Percentiles rank a stretch among this genome's conserved stretches.
Conservation (phyloP, 2,888 invertebrate species). For the Fragum sueziense region DNA sequence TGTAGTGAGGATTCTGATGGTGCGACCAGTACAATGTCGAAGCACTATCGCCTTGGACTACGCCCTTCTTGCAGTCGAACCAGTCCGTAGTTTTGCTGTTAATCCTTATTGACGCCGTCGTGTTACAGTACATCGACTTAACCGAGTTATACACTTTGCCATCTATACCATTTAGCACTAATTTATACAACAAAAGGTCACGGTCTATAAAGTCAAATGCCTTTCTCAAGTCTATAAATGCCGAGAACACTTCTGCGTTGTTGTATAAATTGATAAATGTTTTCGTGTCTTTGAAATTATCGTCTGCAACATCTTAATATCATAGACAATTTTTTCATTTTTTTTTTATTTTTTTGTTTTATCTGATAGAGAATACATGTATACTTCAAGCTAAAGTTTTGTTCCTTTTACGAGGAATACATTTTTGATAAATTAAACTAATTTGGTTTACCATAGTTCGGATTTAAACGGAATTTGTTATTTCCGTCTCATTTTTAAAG, state of each 20-base stretch:
- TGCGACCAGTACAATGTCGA: slow-evolving; percentile 38
- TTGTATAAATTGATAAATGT: too few species aligned
- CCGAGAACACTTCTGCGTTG: slow-evolving; percentile 6
- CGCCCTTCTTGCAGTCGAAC: slow-evolving; percentile 29
- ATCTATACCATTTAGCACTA: slow-evolving; percentile 27
- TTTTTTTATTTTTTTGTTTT: too few species aligned
- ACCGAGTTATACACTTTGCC: slow-evolving; percentile 36
- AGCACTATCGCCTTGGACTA: slow-evolving; percentile 28
- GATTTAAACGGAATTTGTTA: too few species aligned
- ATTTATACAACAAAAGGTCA: slow-evolving; percentile 42
- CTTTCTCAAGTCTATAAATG: slow-evolving; percentile 25
- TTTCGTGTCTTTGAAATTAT: too few species aligned
- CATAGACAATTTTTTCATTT: too few species aligned
- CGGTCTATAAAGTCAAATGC: slow-evolving; percentile 31
- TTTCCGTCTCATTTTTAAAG: too few species aligned
- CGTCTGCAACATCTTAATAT: too few species aligned
- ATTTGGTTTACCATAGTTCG: too few species aligned
- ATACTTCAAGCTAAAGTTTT: too few species aligned
- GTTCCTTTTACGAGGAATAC: too few species aligned
- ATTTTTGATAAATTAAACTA: too few species aligned
- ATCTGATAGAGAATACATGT: too few species aligned
- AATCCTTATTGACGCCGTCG: slow-evolving; percentile 17
- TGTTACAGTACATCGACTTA: neutral
- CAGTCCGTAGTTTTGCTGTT: slow-evolving; percentile 38
- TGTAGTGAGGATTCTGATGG: slow-evolving; percentile 29